These are phyloP conservation scores for Watsonalla binaria DNA, from an alignment of 2,888 invertebrate genomes.

Conservation along the genomic window DNA sequence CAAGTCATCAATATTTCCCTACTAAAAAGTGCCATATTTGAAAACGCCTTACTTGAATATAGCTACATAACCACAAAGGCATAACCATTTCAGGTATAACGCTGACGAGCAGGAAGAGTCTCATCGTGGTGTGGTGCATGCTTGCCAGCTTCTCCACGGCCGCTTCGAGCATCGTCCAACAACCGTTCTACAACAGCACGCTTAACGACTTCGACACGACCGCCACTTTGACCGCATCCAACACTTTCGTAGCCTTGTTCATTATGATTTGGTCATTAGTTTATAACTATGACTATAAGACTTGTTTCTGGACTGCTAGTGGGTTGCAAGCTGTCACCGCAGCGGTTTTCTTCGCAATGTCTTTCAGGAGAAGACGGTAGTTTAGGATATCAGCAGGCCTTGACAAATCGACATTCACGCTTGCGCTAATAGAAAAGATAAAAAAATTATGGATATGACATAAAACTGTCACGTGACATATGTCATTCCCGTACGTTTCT, in stretches of 20 bases:
- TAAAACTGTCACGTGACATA: too few relatives aligned
- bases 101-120: constrained; percentile 48
- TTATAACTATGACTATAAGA: constrained; percentile 56
- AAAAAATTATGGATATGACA: too few relatives aligned
- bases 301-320: constrained; percentile 62
- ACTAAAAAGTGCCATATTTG: too few relatives aligned
- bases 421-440: too few relatives aligned
- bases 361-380: constrained; percentile 57
- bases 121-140: constrained; percentile 66
- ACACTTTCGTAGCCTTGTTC: constrained; percentile 53
- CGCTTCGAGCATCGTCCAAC: constrained; percentile 56
- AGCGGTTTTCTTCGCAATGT: constrained; percentile 51
- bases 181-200: constrained; percentile 62
- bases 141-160: constrained; percentile 62
- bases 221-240: constrained; percentile 64
- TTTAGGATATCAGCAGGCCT: neutral
- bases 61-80: neutral
- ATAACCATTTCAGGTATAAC: constrained; percentile 51
- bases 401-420: too few relatives aligned
- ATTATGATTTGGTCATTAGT: constrained; percentile 56
- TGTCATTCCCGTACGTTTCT: too few relatives aligned
- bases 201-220: constrained; percentile 69
- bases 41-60: neutral
- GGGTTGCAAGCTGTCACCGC: constrained; percentile 54
- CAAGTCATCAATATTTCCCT: too few relatives aligned